These are phyloP conservation scores for Styela clava DNA, from an alignment of 23 tunicate genomes.

Conservation along the genomic window DNA sequence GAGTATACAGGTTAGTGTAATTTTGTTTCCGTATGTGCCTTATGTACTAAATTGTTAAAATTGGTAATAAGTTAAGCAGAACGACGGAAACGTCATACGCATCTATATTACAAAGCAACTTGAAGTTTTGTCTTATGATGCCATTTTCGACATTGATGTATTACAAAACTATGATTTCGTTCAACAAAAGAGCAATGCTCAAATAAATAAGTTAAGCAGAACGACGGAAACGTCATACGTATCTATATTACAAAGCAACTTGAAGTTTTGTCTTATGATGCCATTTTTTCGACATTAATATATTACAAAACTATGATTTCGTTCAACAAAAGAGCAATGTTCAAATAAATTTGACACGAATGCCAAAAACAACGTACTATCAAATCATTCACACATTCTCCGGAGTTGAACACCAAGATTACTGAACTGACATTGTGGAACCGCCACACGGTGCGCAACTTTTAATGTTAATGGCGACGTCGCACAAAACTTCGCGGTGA, in stretches of 20 bases:
- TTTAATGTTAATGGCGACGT: too few relatives aligned
- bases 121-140: slow-evolving; percentile 6
- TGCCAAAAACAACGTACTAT: neutral
- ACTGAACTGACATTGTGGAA: too few relatives aligned
- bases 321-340: too few relatives aligned
- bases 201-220: neutral
- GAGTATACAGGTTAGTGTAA: neutral
- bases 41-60: too few relatives aligned
- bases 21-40: too few relatives aligned
- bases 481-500: too few relatives aligned
- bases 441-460: too few relatives aligned
- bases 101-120: neutral
- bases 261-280: slow-evolving; percentile 6
- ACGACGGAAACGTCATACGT: neutral
- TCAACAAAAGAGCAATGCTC: too few relatives aligned
- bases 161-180: neutral
- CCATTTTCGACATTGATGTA: neutral
- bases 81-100: neutral
- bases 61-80: neutral
- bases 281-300: neutral
- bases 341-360: neutral
- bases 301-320: neutral
- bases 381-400: too few relatives aligned
- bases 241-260: neutral
- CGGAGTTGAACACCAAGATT: too few relatives aligned